phyloP scores from a whole-genome alignment of 2,888 invertebrate genomes.

The Schrankia costaestrigalis region DNA sequence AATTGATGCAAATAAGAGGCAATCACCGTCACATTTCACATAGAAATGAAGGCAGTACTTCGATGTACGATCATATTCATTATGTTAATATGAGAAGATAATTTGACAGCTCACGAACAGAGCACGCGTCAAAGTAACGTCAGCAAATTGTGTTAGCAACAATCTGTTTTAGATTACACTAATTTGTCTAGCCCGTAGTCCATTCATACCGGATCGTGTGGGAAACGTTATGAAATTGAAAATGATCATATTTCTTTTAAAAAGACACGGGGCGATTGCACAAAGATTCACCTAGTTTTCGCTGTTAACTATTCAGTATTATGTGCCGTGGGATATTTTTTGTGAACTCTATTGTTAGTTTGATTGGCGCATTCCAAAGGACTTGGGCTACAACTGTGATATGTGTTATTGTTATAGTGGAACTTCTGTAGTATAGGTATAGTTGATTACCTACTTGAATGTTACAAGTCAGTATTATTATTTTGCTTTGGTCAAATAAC shows the following conservation, averaged over 20 bases:
- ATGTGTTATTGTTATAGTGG: slow-evolving; percentile 23
- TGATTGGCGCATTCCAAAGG: slow-evolving; percentile 72
- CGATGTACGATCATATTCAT: slow-evolving; percentile 44
- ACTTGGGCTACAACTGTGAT: slow-evolving; percentile 44
- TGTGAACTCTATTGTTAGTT: slow-evolving; percentile 67
- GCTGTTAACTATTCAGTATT: slow-evolving; percentile 78
- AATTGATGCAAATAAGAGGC: slow-evolving; percentile 26
- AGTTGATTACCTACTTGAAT: no score
- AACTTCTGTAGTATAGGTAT: no score
- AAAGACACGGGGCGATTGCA: slow-evolving; percentile 76
- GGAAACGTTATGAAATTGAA: slow-evolving; percentile 79
- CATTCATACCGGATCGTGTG: slow-evolving; percentile 70
- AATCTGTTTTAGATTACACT: slow-evolving; percentile 76
- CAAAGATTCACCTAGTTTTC: slow-evolving; percentile 81
- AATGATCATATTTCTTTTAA: slow-evolving; percentile 80
- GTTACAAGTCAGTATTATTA: no score
- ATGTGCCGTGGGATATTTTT: slow-evolving; percentile 77
- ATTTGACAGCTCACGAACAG: slow-evolving; percentile 53
- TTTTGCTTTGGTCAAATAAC: no score
- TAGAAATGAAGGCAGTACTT: slow-evolving; percentile 24
- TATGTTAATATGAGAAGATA: slow-evolving; percentile 48
- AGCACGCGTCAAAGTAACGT: slow-evolving; percentile 41
- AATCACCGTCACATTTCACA: slow-evolving; percentile 30
- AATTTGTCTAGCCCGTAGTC: slow-evolving; percentile 64
- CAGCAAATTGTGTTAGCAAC: slow-evolving; percentile 46